phyloP scores from a whole-genome alignment of 2,113 vertebrate genomes.

The Hemibagrus wyckioides region DNA sequence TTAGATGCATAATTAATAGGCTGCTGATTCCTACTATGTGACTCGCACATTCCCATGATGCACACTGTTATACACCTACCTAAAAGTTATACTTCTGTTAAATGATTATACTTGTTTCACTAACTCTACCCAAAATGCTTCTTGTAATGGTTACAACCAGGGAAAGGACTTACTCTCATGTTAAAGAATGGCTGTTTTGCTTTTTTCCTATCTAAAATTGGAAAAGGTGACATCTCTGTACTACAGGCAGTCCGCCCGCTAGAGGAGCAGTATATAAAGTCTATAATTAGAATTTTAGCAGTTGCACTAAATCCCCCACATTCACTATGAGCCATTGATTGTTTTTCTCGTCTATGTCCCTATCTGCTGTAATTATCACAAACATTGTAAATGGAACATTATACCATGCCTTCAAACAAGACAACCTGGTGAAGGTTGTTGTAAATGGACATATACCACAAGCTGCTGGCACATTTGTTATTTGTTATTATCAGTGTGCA shows the following conservation, averaged over 20 bases:
- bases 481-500: not conserved
- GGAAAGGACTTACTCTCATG: slow-evolving; percentile 14
- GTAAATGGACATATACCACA: not conserved
- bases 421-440: not conserved
- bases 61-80: not conserved
- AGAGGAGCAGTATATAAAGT: not conserved
- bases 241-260: slow-evolving; percentile 8
- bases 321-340: not conserved
- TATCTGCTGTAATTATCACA: slow-evolving; percentile 13
- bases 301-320: slow-evolving; percentile 4
- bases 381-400: not conserved
- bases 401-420: not conserved
- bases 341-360: not conserved
- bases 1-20: not conserved
- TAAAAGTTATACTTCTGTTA: not conserved
- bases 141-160: not conserved
- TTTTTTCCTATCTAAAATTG: slow-evolving; percentile 35
- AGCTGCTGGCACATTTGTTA: not conserved
- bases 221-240: slow-evolving; percentile 28
- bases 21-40: not conserved
- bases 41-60: not conserved
- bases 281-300: slow-evolving; percentile 31
- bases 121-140: not conserved
- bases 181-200: slow-evolving; percentile 3
- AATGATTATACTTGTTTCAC: not conserved